Evolutionary conservation across 2,888 invertebrate genomes (phyloP).

Genomic region (Apamea monoglypha): DNA sequence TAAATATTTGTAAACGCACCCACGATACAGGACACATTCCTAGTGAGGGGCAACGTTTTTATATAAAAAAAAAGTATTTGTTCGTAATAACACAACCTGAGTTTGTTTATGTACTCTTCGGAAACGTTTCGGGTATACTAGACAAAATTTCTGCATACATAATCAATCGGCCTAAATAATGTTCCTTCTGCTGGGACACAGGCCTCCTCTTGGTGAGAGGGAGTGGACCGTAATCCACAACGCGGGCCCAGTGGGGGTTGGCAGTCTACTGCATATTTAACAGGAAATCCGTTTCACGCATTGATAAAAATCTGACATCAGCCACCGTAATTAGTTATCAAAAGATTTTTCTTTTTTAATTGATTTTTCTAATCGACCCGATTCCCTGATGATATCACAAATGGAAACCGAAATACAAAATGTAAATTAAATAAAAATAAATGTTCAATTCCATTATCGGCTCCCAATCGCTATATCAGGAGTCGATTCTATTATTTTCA

Average conservation of each 20-base stretch:
- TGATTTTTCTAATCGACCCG: slow-evolving; percentile 60
- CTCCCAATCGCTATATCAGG: slow-evolving; percentile 44
- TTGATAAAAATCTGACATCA: slow-evolving; percentile 44
- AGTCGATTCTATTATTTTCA: slow-evolving; percentile 52
- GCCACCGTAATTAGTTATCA: slow-evolving; percentile 54
- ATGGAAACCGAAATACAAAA: slow-evolving; percentile 57
- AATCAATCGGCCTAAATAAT: background rate
- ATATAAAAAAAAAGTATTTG: no score
- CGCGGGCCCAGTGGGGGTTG: background rate
- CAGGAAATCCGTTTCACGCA: slow-evolving; percentile 15
- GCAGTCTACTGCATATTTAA: background rate
- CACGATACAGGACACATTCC: no score
- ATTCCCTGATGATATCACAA: slow-evolving; percentile 56
- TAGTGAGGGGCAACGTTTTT: no score
- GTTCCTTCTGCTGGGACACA: background rate
- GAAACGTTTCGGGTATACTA: background rate
- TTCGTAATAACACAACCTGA: background rate
- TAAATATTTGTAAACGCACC: no score
- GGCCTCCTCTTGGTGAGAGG: background rate
- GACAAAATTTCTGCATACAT: background rate
- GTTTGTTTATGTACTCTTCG: background rate
- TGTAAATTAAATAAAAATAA: slow-evolving; percentile 61
- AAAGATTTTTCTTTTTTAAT: slow-evolving; percentile 44
- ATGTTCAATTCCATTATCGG: slow-evolving; percentile 53
- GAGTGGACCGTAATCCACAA: background rate